Percentiles rank a stretch among this genome's conserved stretches.
Conservation (phyloP, 2,888 invertebrate species). For the Trisateles emortualis region DNA sequence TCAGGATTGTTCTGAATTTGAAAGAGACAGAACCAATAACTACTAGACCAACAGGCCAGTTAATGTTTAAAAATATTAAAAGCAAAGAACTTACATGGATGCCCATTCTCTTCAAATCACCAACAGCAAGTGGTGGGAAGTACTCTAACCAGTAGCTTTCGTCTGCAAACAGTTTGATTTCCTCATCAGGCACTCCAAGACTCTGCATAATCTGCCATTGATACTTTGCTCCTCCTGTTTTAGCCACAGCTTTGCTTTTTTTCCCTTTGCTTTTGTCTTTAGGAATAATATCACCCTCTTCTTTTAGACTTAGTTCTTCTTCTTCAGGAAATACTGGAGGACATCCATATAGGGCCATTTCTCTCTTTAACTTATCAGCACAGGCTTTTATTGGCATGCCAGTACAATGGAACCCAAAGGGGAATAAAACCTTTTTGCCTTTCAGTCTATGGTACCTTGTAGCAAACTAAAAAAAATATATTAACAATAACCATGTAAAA, state of each 20-base stretch:
- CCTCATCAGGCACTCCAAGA: conserved; percentile 95
- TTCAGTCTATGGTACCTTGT: conserved; percentile 96
- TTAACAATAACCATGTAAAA: neutral
- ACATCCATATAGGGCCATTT: conserved; percentile 96
- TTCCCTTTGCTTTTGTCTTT: conserved; percentile 93
- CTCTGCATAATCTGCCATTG: conserved; percentile 99
- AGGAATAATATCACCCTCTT: conserved; percentile 87
- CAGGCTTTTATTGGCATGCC: conserved; percentile 99
- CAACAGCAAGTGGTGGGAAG: conserved; percentile 96
- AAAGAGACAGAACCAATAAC: no score
- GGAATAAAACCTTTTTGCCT: conserved; percentile 97
- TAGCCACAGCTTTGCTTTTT: conserved; percentile 98
- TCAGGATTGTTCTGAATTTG: no score
- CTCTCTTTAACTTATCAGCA: conserved; percentile 98
- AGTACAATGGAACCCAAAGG: conserved; percentile 99
- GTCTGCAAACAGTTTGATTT: conserved; percentile 97
- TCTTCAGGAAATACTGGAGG: conserved; percentile 96
- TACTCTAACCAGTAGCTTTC: conserved; percentile 97
- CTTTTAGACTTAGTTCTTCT: conserved; percentile 77
- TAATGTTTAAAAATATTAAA: no score
- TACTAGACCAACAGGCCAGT: neutral
- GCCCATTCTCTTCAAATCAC: conserved; percentile 96
- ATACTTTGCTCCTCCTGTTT: conserved; percentile 95
- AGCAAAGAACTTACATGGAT: conserved; percentile 89
- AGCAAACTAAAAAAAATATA: conserved; percentile 91